Evolutionary conservation across 2,888 invertebrate genomes (phyloP), one percentile per base, ranked within the genome.

Genomic region (Empis stercorea): DNA sequence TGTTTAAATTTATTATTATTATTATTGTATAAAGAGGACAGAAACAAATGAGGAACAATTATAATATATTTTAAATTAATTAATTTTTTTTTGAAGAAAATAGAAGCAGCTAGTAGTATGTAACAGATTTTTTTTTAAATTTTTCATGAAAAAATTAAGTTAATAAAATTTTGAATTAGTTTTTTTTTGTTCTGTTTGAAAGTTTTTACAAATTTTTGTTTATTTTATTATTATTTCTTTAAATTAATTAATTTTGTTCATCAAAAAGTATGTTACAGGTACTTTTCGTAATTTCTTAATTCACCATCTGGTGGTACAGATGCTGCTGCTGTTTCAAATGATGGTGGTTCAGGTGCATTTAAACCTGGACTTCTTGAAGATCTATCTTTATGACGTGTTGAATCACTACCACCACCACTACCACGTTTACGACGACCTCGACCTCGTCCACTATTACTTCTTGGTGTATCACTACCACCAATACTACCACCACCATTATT

Each of bases 311-410:
- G 58, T 13, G 43, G 54, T 17, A 55, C 50, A 11, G 60, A 60
- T 14, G 65, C 68, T 7, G 68, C 68, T 14, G 66, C 68, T 46
- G 64, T 64, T 54, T 68, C 68, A 51, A 69, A 69, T 14, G 68
- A 68, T 48, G 68, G 68, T 50, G 68, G 68, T 55, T 68, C 64
- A 56, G 17, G 63, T 61, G 3, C 60, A 60, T 14, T 57, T 57
- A 20, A 61, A 61, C 17, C 10, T 30, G 56, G 53, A 4, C 53
- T 48, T n/a, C 57, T 59, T 3, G 61, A 54, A 30, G 57, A 56
- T 10, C 54, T 52, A 20, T 27, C 23, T 14, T 40, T 40, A 27
- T 23, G 20, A n/a, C 40, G 34, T n/a, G 55, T 49, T 43, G 56
- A 46, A 7, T 58, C 60, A 32, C 58, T 56, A 30, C 54, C 51